These are phyloP conservation scores for Orussus abietinus DNA, from an alignment of 1,140 invertebrate genomes.

Conservation along the genomic window DNA sequence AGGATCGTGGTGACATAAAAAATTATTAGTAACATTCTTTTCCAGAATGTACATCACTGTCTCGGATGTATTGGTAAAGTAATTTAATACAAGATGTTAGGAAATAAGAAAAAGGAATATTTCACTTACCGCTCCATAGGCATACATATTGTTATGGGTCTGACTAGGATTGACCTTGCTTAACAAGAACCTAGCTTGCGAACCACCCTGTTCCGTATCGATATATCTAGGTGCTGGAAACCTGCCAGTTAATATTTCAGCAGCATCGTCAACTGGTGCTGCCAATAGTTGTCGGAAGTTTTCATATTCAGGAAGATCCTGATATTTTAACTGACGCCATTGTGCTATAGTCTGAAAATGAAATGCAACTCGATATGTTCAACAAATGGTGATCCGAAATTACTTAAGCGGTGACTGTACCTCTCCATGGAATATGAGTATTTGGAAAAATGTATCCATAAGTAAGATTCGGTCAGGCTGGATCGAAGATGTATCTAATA, in stretches of 20 bases:
- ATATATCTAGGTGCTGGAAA: constrained; percentile 99
- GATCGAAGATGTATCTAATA: constrained; percentile 96
- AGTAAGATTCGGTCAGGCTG: constrained; percentile 95
- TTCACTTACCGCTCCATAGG: constrained; percentile 81
- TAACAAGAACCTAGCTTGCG: constrained; percentile 94
- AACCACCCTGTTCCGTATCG: constrained; percentile 97
- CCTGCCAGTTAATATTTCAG: constrained; percentile 89
- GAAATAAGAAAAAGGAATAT: constrained; percentile 9
- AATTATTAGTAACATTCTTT: constrained; percentile 44
- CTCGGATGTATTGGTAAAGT: too few relatives aligned
- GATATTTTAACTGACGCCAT: constrained; percentile 92
- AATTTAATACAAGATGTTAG: constrained; percentile 14
- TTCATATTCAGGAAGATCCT: constrained; percentile 95
- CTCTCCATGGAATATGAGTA: constrained; percentile 99
- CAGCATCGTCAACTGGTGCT: constrained; percentile 95
- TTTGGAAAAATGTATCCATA: constrained; percentile 99
- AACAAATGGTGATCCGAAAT: not conserved
- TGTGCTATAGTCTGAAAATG: constrained; percentile 85
- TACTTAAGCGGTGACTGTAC: constrained; percentile 58
- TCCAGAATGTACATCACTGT: too few relatives aligned
- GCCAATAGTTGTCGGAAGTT: constrained; percentile 95
- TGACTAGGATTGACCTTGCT: constrained; percentile 99
- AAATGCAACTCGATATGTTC: constrained; percentile 11
- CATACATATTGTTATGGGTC: constrained; percentile 99
- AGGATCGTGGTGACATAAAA: constrained; percentile 47